Conservation (phyloP, 37 sponge, comb jelly and placozoan species). For the Tethya wilhelma region DNA sequence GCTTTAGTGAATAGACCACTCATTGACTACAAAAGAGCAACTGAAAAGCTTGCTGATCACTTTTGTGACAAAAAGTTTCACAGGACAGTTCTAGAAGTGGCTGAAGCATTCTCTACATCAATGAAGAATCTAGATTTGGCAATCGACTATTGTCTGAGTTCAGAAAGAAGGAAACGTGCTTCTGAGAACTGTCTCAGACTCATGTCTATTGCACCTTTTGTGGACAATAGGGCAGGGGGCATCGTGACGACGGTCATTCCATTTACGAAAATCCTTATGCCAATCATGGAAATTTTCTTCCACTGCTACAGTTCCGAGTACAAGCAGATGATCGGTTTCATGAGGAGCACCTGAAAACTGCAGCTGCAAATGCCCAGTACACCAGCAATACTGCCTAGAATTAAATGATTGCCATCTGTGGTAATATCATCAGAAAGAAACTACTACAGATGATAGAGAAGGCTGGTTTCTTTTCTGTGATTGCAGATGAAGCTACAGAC, state of each 20-base stretch:
- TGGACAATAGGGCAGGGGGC: slow-evolving; percentile 60
- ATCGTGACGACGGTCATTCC: slow-evolving; percentile 52
- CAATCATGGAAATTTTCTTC: slow-evolving; percentile 69
- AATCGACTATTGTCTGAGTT: slow-evolving; percentile 40
- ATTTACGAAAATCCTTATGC: slow-evolving; percentile 5
- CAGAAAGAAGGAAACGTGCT: slow-evolving; percentile 29
- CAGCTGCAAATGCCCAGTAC: slow-evolving; percentile 57
- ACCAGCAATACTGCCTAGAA: slow-evolving; percentile 64
- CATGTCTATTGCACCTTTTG: slow-evolving; percentile 61
- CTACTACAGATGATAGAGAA: slow-evolving; percentile 32
- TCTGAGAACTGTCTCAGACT: slow-evolving; percentile 51
- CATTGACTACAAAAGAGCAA: slow-evolving; percentile 57
- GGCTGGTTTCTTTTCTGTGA: slow-evolving; percentile 55
- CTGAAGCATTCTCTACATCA: slow-evolving; percentile 19
- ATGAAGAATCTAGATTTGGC: slow-evolving; percentile 35
- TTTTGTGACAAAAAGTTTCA: slow-evolving; percentile 51
- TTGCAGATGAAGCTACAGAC: slow-evolving; percentile 77
- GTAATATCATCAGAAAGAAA: slow-evolving; percentile 46
- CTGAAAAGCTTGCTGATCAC: slow-evolving; percentile 48
- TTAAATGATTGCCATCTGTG: slow-evolving; percentile 60
- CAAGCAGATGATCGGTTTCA: slow-evolving; percentile 57
- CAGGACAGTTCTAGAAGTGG: slow-evolving; percentile 29
- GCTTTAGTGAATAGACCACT: slow-evolving; percentile 47
- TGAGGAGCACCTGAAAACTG: slow-evolving; percentile 49
- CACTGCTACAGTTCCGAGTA: slow-evolving; percentile 56